Evolutionary conservation across 1,140 invertebrate species (phyloP).

Genomic region (Drosophila mauritiana): DNA sequence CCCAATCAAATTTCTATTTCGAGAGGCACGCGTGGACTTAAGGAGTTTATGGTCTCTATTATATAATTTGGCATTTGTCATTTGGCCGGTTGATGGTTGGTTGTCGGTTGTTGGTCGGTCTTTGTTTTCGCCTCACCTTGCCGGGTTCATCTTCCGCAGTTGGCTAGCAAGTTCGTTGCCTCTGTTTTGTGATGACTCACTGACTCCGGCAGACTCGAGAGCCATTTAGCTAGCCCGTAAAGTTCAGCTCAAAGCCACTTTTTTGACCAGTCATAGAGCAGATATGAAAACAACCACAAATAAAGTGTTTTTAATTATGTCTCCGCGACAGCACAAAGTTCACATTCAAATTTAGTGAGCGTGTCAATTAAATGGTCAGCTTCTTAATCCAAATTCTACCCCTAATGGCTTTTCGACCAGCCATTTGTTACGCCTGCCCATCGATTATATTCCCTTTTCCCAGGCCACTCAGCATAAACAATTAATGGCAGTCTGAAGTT

Average conservation of each 20-base stretch:
- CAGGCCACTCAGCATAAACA: slow-evolving; percentile 21
- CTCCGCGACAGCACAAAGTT: slow-evolving; percentile 41
- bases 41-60: slow-evolving; percentile 38
- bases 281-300: slow-evolving; percentile 18
- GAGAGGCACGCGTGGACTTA: slow-evolving; percentile 25
- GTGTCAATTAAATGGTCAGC: slow-evolving; percentile 30
- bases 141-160: slow-evolving; percentile 36
- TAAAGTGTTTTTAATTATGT: slow-evolving; percentile 49
- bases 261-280: slow-evolving; percentile 46
- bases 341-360: slow-evolving; percentile 37
- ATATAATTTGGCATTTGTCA: slow-evolving; percentile 37
- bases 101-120: neutral
- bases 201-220: slow-evolving; percentile 41
- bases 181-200: slow-evolving; percentile 54
- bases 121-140: slow-evolving; percentile 36
- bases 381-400: slow-evolving; percentile 47
- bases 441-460: slow-evolving; percentile 38
- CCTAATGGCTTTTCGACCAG: slow-evolving; percentile 34
- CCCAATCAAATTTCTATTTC: slow-evolving; percentile 8
- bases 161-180: slow-evolving; percentile 65
- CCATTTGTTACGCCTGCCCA: slow-evolving; percentile 62
- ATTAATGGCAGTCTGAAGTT: slow-evolving; percentile 57
- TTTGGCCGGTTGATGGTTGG: slow-evolving; percentile 14
- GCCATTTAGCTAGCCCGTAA: slow-evolving; percentile 35
- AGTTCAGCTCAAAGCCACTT: slow-evolving; percentile 42